A percentile compares a stretch with the other conserved stretches of the same genome.
phyloP scores from a whole-genome alignment of 1,140 invertebrate species.

The Sesamia nonagrioides region DNA sequence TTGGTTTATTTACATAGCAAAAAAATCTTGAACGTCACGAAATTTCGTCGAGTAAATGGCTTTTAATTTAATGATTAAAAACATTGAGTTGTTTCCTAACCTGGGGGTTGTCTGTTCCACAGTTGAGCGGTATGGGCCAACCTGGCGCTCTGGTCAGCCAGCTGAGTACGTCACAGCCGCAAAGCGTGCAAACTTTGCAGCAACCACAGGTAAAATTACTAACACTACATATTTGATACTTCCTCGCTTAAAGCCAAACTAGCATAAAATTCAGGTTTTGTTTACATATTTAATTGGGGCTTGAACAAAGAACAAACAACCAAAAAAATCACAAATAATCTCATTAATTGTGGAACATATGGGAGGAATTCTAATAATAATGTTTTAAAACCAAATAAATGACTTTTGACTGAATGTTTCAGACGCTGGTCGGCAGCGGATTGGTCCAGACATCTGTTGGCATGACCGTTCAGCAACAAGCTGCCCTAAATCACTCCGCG shows the following conservation, averaged over 20 bases:
- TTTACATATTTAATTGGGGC: no score
- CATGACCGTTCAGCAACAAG: conserved; percentile 71
- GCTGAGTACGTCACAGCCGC: conserved; percentile 70
- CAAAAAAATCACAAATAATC: no score
- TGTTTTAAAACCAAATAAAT: no score
- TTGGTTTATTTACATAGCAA: background rate
- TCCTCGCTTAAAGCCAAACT: no score
- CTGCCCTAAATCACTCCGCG: conserved; percentile 62
- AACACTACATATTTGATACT: background rate
- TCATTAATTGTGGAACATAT: no score
- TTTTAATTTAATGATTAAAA: background rate
- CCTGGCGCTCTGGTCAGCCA: conserved; percentile 86
- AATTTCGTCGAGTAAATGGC: conserved; percentile 2
- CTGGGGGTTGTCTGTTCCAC: background rate
- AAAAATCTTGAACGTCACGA: background rate
- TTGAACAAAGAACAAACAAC: no score
- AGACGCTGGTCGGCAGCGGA: conserved; percentile 70
- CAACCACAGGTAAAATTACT: conserved; percentile 79
- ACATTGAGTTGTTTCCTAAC: background rate
- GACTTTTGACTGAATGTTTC: background rate
- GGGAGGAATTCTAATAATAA: no score
- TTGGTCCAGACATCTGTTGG: conserved; percentile 77
- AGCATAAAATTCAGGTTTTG: no score
- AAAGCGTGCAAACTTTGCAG: conserved; percentile 81
- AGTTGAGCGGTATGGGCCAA: conserved; percentile 83